These are phyloP conservation scores for Dendrophyllia cribrosa DNA, from an alignment of 64 coral and sea anemone genomes.

Conservation along the genomic window DNA sequence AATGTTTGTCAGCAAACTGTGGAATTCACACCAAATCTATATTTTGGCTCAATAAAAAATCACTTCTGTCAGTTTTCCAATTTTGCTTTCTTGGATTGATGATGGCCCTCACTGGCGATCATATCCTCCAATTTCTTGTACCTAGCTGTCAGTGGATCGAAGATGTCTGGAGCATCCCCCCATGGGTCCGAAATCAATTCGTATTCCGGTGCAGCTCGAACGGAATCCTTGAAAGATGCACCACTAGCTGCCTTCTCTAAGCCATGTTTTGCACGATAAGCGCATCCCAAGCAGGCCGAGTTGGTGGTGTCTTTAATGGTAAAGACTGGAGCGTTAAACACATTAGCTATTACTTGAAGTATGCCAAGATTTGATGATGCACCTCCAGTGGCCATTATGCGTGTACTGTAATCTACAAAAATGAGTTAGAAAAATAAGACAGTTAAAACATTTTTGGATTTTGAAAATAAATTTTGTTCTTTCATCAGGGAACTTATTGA, in stretches of 20 bases:
- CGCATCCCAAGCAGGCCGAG: conserved; percentile 93
- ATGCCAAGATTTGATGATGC: conserved; percentile 93
- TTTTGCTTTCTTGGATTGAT: conserved; percentile 5
- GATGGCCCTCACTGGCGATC: conserved; percentile 7
- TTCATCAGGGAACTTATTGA: too few species aligned
- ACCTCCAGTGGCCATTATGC: conserved; percentile 92
- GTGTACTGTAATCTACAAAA: conserved; percentile 59
- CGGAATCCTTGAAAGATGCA: conserved; percentile 64
- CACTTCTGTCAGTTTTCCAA: background rate
- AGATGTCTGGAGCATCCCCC: conserved; percentile 22
- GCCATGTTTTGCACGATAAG: conserved; percentile 94
- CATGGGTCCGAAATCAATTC: conserved; percentile 61
- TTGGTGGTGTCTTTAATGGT: conserved; percentile 92
- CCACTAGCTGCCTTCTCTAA: conserved; percentile 47
- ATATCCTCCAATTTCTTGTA: conserved; percentile 82
- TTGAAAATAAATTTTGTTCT: too few species aligned
- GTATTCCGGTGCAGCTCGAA: conserved; percentile 69
- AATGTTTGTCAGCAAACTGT: too few species aligned
- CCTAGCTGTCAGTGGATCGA: conserved; percentile 66
- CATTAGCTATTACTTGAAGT: conserved; percentile 89
- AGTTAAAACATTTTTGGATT: too few species aligned
- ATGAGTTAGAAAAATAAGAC: background rate
- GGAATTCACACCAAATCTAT: too few species aligned
- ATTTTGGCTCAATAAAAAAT: background rate
- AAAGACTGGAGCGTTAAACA: conserved; percentile 92